Conservation (phyloP, 92 coral and sea anemone species). For the Actinernus sp. region DNA sequence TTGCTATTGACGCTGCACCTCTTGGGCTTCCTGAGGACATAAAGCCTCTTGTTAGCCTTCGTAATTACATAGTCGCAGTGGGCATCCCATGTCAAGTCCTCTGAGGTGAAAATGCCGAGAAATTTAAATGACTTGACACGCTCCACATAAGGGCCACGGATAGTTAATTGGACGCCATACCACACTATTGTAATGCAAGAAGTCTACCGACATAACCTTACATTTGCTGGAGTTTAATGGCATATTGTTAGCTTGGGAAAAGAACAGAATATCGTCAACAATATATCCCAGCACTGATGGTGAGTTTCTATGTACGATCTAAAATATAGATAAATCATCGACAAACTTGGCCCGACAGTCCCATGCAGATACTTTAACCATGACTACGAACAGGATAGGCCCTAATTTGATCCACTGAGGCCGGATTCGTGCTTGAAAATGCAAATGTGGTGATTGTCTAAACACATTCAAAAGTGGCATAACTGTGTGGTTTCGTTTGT, state of each 20-base stretch:
- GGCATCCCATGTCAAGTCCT: background rate
- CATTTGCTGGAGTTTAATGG: background rate
- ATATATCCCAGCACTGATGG: background rate
- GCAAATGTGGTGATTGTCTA: no score
- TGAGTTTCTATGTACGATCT: background rate
- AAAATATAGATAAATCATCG: background rate
- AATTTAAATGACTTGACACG: background rate
- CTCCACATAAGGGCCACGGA: background rate
- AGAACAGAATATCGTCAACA: background rate
- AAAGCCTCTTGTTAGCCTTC: background rate
- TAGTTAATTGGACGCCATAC: background rate
- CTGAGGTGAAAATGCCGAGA: background rate
- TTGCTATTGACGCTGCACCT: background rate
- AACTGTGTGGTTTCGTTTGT: no score
- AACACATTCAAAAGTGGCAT: no score
- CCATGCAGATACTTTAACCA: no score
- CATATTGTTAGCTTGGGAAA: background rate
- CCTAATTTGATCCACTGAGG: no score
- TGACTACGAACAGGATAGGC: no score
- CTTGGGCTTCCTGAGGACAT: background rate
- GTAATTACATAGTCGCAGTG: background rate
- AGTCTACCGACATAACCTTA: background rate
- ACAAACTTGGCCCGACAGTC: background rate
- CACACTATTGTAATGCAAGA: background rate
- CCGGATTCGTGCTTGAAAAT: no score